These are phyloP conservation scores for Planiliza haematocheilus DNA, from an alignment of 2,113 vertebrate genomes.

Conservation along the genomic window DNA sequence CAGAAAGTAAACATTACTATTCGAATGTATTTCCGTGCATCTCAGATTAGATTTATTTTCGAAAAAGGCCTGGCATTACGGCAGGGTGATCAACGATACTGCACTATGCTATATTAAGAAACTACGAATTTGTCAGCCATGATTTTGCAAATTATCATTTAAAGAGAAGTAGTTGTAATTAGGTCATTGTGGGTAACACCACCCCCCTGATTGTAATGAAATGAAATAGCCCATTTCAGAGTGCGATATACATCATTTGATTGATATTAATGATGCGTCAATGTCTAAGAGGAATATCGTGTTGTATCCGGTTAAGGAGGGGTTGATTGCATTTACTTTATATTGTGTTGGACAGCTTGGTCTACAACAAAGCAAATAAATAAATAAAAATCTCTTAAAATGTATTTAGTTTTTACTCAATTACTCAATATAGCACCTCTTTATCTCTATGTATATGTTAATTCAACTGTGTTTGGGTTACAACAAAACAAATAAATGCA, in stretches of 20 bases:
- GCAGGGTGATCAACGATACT: background rate
- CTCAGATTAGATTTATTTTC: background rate
- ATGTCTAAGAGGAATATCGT: too few species aligned
- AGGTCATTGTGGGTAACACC: background rate
- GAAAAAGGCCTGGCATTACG: background rate
- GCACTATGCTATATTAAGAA: background rate
- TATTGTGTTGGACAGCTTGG: background rate
- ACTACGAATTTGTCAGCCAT: background rate
- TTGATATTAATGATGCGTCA: background rate
- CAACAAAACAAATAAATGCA: background rate
- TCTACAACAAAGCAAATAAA: background rate
- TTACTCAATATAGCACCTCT: too few species aligned
- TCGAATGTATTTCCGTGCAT: background rate
- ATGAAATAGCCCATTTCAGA: too few species aligned
- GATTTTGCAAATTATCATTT: background rate
- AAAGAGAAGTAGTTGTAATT: background rate
- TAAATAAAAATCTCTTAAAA: too few species aligned
- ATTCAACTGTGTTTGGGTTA: too few species aligned
- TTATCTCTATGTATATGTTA: too few species aligned
- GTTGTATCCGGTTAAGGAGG: background rate
- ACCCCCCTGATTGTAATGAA: too few species aligned
- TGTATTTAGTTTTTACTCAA: too few species aligned
- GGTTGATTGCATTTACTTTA: background rate
- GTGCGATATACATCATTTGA: background rate
- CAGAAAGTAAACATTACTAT: slow-evolving; percentile 1